Conservation (phyloP, 2,113 vertebrate species). For the Bucco capensis region DNA sequence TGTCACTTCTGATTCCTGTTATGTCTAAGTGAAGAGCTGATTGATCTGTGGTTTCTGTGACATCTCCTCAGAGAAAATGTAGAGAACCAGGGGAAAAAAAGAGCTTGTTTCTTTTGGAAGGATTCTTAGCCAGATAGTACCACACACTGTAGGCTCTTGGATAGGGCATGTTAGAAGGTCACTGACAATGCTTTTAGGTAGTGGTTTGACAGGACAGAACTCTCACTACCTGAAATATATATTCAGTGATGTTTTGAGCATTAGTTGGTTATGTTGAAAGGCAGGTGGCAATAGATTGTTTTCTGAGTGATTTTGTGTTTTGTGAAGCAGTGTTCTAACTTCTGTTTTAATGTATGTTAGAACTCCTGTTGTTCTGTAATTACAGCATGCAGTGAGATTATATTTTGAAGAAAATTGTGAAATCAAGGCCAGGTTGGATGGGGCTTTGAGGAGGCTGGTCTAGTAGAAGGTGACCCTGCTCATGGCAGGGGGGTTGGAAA, state of each 20-base stretch:
- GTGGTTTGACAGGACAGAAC: neutral
- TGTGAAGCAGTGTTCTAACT: neutral
- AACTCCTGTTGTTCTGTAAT: neutral
- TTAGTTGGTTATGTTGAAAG: neutral
- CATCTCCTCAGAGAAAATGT: neutral
- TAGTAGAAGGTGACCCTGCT: neutral
- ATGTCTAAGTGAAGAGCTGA: neutral
- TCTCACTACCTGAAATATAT: neutral
- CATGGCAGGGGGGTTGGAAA: neutral
- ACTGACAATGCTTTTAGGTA: neutral
- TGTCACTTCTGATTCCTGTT: neutral
- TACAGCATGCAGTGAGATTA: neutral
- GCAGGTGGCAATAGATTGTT: neutral
- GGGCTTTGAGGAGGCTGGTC: neutral
- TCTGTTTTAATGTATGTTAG: neutral
- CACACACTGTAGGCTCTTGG: neutral
- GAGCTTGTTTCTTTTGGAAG: neutral
- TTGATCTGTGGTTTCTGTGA: neutral
- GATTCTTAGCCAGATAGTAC: neutral
- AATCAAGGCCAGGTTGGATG: neutral
- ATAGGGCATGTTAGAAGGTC: neutral
- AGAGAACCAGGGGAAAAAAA: neutral
- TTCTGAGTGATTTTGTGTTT: neutral
- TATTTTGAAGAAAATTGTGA: neutral
- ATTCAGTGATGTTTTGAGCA: neutral